Percentiles rank a stretch among this genome's conserved stretches.
Conservation (phyloP, 2,888 invertebrate species). For the Autographa gamma region DNA sequence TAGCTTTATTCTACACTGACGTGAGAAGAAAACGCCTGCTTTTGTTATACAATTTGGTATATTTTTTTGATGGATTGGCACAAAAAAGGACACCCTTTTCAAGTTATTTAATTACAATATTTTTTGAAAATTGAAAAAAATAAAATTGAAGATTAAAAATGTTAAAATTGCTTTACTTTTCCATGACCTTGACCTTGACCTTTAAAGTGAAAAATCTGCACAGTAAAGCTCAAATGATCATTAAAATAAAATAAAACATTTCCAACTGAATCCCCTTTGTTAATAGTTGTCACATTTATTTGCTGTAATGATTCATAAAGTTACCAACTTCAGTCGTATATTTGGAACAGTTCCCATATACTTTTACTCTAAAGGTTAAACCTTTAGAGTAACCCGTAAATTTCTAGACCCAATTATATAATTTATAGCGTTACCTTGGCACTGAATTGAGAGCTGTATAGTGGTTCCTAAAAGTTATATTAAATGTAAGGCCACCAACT, state of each 20-base stretch:
- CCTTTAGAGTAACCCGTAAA: neutral
- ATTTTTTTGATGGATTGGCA: no score
- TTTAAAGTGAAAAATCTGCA: no score
- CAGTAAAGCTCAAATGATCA: neutral
- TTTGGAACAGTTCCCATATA: slow-evolving; percentile 2
- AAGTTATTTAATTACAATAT: no score
- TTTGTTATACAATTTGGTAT: no score
- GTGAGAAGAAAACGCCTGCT: neutral
- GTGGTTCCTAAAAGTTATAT: neutral
- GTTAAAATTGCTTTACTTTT: no score
- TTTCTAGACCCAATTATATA: slow-evolving; percentile 2
- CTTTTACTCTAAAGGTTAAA: neutral
- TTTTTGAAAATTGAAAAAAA: no score
- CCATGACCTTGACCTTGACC: no score
- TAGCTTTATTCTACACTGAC: slow-evolving; percentile 19
- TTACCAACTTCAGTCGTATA: neutral
- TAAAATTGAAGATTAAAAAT: no score
- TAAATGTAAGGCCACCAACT: neutral
- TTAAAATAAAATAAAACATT: neutral
- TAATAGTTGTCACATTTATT: neutral
- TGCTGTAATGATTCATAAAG: neutral
- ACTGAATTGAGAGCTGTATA: neutral
- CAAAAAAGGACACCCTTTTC: no score
- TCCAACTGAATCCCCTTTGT: neutral
- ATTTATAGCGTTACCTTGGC: neutral